Percentiles rank a stretch among this genome's conserved stretches.
phyloP scores from a whole-genome alignment of 2,888 invertebrate genomes.

The Cheilosia variabilis region DNA sequence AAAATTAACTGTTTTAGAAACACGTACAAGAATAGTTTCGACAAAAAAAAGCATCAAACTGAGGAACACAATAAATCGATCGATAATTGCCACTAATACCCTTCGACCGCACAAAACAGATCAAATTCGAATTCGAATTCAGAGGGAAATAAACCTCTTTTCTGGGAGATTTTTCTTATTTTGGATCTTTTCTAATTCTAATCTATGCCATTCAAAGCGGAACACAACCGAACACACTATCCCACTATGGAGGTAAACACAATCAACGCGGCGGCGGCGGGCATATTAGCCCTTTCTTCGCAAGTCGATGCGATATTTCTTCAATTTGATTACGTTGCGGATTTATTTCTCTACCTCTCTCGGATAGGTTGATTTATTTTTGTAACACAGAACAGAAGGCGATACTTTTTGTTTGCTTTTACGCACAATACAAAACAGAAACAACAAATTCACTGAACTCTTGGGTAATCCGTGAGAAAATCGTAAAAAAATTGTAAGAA shows the following conservation, averaged over 20 bases:
- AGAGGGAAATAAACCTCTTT: neutral
- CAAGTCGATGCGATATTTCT: slow-evolving; percentile 12
- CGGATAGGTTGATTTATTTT: slow-evolving; percentile 48
- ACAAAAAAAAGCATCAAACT: neutral
- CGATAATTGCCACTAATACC: slow-evolving; percentile 61
- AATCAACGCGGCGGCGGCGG: slow-evolving; percentile 17
- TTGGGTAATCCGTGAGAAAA: slow-evolving; percentile 35
- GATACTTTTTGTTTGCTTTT: slow-evolving; percentile 14
- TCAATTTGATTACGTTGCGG: slow-evolving; percentile 35
- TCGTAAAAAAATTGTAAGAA: slow-evolving; percentile 1
- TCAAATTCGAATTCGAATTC: slow-evolving; percentile 12
- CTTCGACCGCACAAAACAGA: slow-evolving; percentile 30
- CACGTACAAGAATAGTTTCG: neutral
- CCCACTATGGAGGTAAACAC: slow-evolving; percentile 41
- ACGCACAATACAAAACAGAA: slow-evolving; percentile 23
- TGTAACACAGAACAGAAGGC: slow-evolving; percentile 39
- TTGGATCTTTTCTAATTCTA: slow-evolving; percentile 29
- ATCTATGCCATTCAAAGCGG: slow-evolving; percentile 41
- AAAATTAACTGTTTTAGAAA: slow-evolving; percentile 60
- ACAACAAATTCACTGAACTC: slow-evolving; percentile 45
- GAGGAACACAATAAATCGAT: slow-evolving; percentile 26
- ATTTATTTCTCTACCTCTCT: slow-evolving; percentile 28
- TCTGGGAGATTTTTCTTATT: slow-evolving; percentile 1
- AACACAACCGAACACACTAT: slow-evolving; percentile 56
- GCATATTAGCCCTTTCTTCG: slow-evolving; percentile 47